Base-by-base conservation (phyloP, 2,888 invertebrate species). In the Bibio marci region DNA sequence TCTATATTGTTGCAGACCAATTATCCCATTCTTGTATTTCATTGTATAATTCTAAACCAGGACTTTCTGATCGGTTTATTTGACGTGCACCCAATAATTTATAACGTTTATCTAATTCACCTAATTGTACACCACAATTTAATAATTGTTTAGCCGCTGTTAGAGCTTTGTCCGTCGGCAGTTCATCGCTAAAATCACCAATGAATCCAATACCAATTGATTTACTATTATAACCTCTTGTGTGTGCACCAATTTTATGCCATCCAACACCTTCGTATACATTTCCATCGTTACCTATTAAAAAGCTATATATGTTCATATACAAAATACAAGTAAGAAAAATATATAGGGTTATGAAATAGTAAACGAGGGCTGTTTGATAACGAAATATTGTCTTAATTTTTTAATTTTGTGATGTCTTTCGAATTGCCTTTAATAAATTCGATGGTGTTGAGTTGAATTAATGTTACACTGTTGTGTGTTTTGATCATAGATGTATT, bases 201-300 rank as follows among this genome's bases (percentile, higher is more conserved):
- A 76, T 69, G 43, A 77, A 70, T 18, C 68, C 65, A 43, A 77
- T 69, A 11, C 70, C 73, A n/a, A 76, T 63, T 17, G 75, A 71
- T 47, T 64, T 69, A 22, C 52, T 57, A 50, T 77, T 76, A 46
- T 69, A 76, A 6, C 65, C 65, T 11, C 58, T 63, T 0, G 71
- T 70, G 46, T 76, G 76, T 0, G 72, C 66, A 0, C 76, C 76
- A 10, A 62, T 59, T 30, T 64, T 62, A 5, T 67, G 61, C 76
- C 76, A 78, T 2, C 76, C 76, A 2, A 65, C 54, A 1, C 76
- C 77, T 55, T 76, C 75, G 47, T 75, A 77, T 10, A 76, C 61
- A 27, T 69, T 64, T 6, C 74, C 76, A 50, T 76, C 74, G 19
- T 70, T 70, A 10, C 75, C 75, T 38, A 77, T 64, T 43, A 76